Base-by-base conservation (phyloP, 2,888 invertebrate genomes). In the Ctenicera cuprea region DNA sequence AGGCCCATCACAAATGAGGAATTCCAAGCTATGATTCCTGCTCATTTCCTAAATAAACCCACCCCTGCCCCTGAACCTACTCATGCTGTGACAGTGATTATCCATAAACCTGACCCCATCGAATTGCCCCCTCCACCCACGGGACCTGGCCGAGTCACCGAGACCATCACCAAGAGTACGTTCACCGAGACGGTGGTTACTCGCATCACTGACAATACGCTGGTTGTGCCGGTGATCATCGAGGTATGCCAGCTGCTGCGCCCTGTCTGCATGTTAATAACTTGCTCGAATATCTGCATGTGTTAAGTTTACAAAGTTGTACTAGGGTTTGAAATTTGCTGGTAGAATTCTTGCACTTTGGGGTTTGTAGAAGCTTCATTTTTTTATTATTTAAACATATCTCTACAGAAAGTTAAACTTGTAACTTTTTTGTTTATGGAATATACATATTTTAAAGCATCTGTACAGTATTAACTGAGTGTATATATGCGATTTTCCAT, bases 171-270 rank as follows among this genome's bases (percentile, higher is more conserved):
- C 88, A 97, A 96, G 92, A 95, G 96, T 86, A 97, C 97, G 81
- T 94, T 96, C 90, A 97, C 97, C 85, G 97, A 97, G 91, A 97
- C 96, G 79, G 95, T 96, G 81, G 96, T 97, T 89, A 97, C 97
- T 82, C 91, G 97, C 86, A 93, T 97, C 89, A 97, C 97, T 83
- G 96, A 97, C 90, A 97, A 97, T 91, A 92, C 94, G 87, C 92
- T 95, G 89, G 91, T 93, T 87, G 92, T 91, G 88, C 95, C 95
- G 85, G 90, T 96, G 88, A 94, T 95, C 88, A 93, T 94, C 87
- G 96, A 97, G 96, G 97, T 96, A 93, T 88, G 90, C 88, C 85
- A 82, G 77, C 82, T 76, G 73, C 71, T 71, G 75, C 61, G 37
- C 54, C 45, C 71, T 69, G 68, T 64, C 66, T 70, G 66, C 70